These are phyloP conservation scores for Griposia aprilina DNA, from an alignment of 2,888 invertebrate species.

Conservation along the genomic window DNA sequence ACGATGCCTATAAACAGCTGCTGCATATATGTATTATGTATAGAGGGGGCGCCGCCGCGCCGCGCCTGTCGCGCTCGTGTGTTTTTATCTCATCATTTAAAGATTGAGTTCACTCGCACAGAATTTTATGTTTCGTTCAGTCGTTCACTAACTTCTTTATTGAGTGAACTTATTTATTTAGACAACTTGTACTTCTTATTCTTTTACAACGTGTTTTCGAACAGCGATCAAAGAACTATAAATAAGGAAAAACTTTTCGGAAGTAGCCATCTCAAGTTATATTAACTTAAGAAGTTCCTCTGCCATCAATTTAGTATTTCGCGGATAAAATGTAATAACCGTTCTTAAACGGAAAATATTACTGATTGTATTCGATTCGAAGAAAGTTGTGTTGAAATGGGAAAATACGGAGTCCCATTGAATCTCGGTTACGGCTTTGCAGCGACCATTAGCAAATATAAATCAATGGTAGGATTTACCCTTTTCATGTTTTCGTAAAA, in stretches of 20 bases:
- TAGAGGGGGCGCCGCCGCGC: not conserved
- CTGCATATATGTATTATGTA: not conserved
- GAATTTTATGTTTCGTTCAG: constrained; percentile 48
- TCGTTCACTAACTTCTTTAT: constrained; percentile 51
- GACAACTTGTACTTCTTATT: constrained; percentile 41
- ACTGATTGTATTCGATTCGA: constrained; percentile 46
- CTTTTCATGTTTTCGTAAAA: constrained; percentile 37
- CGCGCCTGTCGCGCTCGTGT: constrained; percentile 27
- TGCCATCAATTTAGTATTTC: constrained; percentile 39
- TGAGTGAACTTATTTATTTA: constrained; percentile 56
- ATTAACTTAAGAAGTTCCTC: constrained; percentile 38
- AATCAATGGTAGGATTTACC: constrained; percentile 45
- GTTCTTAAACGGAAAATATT: constrained; percentile 48
- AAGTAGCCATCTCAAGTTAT: constrained; percentile 40
- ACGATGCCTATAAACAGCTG: constrained; percentile 39
- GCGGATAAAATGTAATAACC: constrained; percentile 40
- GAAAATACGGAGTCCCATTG: constrained; percentile 53
- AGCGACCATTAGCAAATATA: constrained; percentile 49
- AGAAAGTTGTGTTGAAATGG: constrained; percentile 44
- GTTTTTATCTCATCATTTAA: constrained; percentile 35
- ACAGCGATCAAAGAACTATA: constrained; percentile 28
- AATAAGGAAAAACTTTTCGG: constrained; percentile 34
- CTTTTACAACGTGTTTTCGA: constrained; percentile 30
- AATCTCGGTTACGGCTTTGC: constrained; percentile 17
- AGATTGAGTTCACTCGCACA: constrained; percentile 41